A percentile compares a stretch with the other conserved stretches of the same genome.
Evolutionary conservation across 2,113 vertebrate genomes (phyloP).

Genomic region (Nothobranchius furzeri): DNA sequence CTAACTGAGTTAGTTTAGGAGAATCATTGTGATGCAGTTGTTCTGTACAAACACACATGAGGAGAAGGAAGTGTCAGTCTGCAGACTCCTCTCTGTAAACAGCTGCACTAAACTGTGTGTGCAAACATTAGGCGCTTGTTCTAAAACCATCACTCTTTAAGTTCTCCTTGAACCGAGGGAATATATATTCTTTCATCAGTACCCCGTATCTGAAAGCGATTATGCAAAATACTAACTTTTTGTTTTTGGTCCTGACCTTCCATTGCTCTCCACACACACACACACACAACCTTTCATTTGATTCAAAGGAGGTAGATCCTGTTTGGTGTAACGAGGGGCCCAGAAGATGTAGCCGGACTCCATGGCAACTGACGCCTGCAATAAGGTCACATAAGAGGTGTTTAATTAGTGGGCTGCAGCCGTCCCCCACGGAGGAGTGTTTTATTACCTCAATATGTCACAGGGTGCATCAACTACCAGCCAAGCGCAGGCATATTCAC

Average conservation of each 20-base stretch:
- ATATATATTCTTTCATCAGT: constrained; percentile 38
- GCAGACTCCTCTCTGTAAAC: no score
- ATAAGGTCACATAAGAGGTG: constrained; percentile 78
- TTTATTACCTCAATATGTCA: constrained; percentile 84
- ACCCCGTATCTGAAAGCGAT: constrained; percentile 46
- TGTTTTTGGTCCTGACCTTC: constrained; percentile 66
- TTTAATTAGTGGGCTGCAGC: constrained; percentile 81
- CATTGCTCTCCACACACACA: constrained; percentile 2
- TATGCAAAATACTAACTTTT: constrained; percentile 64
- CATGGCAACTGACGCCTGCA: constrained; percentile 72
- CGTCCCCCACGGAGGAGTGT: constrained; percentile 71
- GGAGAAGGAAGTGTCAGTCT: no score
- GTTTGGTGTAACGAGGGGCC: constrained; percentile 63
- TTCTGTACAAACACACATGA: no score
- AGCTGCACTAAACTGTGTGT: no score
- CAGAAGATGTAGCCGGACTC: constrained; percentile 59
- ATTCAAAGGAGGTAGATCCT: constrained; percentile 66
- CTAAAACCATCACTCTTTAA: not conserved
- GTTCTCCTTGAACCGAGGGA: constrained; percentile 9
- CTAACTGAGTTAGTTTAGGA: no score
- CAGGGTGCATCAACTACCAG: constrained; percentile 61
- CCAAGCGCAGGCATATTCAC: constrained; percentile 3
- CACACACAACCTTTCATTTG: constrained; percentile 22
- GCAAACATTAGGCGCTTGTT: no score
- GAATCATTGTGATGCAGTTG: no score